phyloP scores from a whole-genome alignment of 1,140 invertebrate species.

The Lasioglossum albipes region DNA sequence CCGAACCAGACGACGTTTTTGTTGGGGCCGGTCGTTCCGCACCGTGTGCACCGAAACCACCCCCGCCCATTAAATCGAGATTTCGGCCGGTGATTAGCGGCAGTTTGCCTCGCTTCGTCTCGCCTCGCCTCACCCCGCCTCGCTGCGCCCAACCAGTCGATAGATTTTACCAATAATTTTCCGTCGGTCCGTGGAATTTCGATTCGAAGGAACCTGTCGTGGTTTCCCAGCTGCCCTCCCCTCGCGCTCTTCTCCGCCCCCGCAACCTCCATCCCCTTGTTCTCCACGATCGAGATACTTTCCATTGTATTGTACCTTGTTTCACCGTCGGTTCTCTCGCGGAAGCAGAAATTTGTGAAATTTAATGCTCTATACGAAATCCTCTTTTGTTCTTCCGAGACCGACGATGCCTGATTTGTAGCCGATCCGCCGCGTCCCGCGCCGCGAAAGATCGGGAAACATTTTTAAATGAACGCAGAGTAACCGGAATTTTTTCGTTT shows the following conservation, averaged over 20 bases:
- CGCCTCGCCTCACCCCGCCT: conserved; percentile 30
- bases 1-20: conserved; percentile 60
- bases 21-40: conserved; percentile 48
- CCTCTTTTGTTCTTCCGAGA: no score
- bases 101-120: conserved; percentile 46
- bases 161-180: conserved; percentile 48
- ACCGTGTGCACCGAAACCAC: conserved; percentile 4
- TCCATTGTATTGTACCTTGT: neutral
- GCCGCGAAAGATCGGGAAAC: no score
- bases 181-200: conserved; percentile 34
- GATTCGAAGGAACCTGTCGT: neutral
- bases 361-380: no score
- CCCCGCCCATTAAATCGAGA: conserved; percentile 60
- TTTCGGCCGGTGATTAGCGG: conserved; percentile 56
- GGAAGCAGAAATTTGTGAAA: neutral
- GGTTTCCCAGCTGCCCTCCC: neutral
- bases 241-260: neutral
- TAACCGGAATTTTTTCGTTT: no score
- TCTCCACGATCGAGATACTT: neutral
- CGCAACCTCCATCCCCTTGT: neutral
- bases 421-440: no score
- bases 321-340: neutral
- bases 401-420: no score
- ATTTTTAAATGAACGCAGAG: no score
- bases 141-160: conserved; percentile 21